These are phyloP conservation scores for Amiota mariae DNA, from an alignment of 2,888 invertebrate genomes.

Conservation along the genomic window DNA sequence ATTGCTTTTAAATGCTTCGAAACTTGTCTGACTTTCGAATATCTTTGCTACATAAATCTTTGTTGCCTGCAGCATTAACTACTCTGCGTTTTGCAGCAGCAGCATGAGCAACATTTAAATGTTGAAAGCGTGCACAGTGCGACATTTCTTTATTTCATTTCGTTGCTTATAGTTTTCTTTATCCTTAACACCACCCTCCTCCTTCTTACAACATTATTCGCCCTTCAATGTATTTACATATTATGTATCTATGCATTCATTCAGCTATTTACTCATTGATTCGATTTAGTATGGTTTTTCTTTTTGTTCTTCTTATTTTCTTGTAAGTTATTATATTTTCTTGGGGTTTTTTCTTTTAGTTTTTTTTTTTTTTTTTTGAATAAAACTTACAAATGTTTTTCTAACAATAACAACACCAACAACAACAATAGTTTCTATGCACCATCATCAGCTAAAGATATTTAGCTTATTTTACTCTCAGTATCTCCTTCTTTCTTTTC, in stretches of 20 bases:
- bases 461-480: not conserved
- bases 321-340: conserved; percentile 8
- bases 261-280: not conserved
- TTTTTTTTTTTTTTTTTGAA: conserved; percentile 1
- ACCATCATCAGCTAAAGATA: not conserved
- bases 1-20: conserved; percentile 22
- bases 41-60: conserved; percentile 24
- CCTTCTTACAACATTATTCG: not conserved
- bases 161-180: not conserved
- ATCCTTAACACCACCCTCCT: not conserved
- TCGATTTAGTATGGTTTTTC: not conserved
- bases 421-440: not conserved
- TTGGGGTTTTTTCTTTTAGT: too few relatives aligned
- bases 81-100: too few relatives aligned
- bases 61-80: not conserved
- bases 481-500: conserved; percentile 8
- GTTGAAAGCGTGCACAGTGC: conserved; percentile 27
- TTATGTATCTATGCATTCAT: conserved; percentile 6
- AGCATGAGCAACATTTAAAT: conserved; percentile 22
- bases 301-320: conserved; percentile 4
- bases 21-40: conserved; percentile 19
- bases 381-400: conserved; percentile 11
- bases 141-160: conserved; percentile 22
- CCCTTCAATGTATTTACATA: not conserved
- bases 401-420: not conserved